These are phyloP conservation scores for Picathartes gymnocephalus DNA, from an alignment of 2,113 vertebrate species.

Conservation along the genomic window DNA sequence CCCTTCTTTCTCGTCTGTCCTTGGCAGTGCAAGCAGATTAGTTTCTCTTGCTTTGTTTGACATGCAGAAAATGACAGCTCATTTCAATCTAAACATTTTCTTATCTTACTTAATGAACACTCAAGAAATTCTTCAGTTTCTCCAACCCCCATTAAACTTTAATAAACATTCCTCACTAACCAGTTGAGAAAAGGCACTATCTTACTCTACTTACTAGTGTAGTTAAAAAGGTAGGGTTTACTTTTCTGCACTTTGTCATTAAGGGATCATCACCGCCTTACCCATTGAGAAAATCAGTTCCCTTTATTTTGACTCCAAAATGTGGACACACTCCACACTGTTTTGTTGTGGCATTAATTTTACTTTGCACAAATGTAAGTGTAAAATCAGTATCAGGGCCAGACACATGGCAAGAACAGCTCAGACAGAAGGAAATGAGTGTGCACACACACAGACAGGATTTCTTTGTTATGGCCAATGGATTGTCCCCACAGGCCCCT, in stretches of 20 bases:
- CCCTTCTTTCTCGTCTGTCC: background rate
- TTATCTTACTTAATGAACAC: background rate
- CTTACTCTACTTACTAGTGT: background rate
- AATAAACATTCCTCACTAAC: background rate
- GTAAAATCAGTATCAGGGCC: background rate
- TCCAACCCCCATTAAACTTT: background rate
- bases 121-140: background rate
- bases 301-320: background rate
- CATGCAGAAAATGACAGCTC: background rate
- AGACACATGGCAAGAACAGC: background rate
- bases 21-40: background rate
- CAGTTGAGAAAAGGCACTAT: background rate
- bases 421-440: background rate
- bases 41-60: background rate
- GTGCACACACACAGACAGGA: rapidly evolving
- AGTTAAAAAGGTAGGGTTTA: background rate
- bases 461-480: background rate
- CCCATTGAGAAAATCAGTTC: background rate
- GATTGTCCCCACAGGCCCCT: rapidly evolving
- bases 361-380: background rate
- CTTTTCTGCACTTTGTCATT: background rate
- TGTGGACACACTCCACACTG: background rate
- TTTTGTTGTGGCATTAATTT: background rate
- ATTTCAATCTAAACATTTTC: background rate
- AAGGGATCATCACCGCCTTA: background rate